Evolutionary conservation across 2,797 vertebrate genomes (phyloP), one percentile per base, ranked within the genome.

Genomic region (Hippocampus kuda): DNA sequence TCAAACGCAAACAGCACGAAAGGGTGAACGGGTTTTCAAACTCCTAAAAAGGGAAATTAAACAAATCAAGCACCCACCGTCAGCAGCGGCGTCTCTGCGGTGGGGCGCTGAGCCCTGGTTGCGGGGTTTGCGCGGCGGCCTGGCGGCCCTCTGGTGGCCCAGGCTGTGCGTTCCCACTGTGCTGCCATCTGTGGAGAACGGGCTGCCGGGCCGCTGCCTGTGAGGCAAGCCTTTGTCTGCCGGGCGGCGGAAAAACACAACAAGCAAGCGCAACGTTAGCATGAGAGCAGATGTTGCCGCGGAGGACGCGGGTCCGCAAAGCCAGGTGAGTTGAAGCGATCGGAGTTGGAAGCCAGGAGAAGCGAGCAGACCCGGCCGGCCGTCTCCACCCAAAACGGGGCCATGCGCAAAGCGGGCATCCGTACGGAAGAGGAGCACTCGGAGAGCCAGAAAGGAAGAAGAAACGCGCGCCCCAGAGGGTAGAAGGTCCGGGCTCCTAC

Each of bases 181-280:
- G 83, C 92, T 98, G 89, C 94, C 94, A 84, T 98, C 95, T 78
- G 94, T 94, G 83, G 97, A 98, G 89, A 99, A 99, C 13, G 96
- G 97, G 83, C 97, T 99, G 86, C 91, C 92, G 41, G 97, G 97
- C 70, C 92, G 91, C 80, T 92, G 93, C 83, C 94, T 92, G 81
- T 97, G 95, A 87, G 91, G 89, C 83, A 94, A 93, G 80, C 91
- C 90, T 93, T 97, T 98, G 88, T 96, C 97, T 99, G 86, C 75
- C 86, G 68, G 73, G 80, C 26, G 65, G 64, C 15, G 16, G 5
- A 20, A 49, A 49, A 49, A 49, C 18, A 56, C 8, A 56, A 30
- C 26, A 18, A 60, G 34, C 7, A 34, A 60, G 77, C 26, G 77
- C 53, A 72, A 73, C 79, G 69, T 69, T 75, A 56, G 66, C 24